Conservation (phyloP, 2,797 vertebrate species). For the Sebastes vulpes region DNA sequence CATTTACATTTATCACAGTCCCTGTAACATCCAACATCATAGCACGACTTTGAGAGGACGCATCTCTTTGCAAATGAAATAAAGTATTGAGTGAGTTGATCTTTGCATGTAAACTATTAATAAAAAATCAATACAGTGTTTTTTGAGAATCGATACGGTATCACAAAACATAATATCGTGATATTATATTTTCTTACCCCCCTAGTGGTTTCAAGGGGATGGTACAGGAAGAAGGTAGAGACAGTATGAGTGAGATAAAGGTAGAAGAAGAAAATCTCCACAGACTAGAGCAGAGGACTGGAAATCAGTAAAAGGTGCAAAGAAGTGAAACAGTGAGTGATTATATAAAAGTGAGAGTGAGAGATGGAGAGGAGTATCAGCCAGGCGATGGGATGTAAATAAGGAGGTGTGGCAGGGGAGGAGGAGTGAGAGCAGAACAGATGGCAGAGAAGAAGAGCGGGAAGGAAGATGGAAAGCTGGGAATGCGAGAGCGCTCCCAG, state of each 20-base stretch:
- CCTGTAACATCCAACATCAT: no score
- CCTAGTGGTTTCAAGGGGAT: not conserved
- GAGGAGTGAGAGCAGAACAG: conserved; percentile 51
- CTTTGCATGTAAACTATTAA: no score
- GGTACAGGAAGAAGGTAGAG: not conserved
- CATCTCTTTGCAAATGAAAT: no score
- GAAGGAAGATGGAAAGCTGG: conserved; percentile 31
- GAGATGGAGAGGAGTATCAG: conserved; percentile 3
- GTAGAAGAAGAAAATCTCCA: not conserved
- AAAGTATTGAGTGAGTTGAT: no score
- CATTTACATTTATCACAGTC: no score
- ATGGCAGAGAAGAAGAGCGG: conserved; percentile 49
- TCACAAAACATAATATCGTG: no score
- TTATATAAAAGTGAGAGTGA: conserved; percentile 20
- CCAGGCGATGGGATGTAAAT: conserved; percentile 32
- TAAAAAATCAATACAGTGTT: no score
- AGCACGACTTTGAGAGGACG: no score
- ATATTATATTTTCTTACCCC: no score
- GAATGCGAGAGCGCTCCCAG: conserved; percentile 22
- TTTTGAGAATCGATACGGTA: no score
- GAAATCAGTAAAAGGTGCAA: not conserved
- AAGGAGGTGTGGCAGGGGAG: conserved; percentile 23
- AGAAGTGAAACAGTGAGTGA: conserved; percentile 14
- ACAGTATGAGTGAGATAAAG: not conserved
- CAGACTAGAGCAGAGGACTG: not conserved